Evolutionary conservation across 2,888 invertebrate genomes (phyloP).

Genomic region (Galeruca laticollis): DNA sequence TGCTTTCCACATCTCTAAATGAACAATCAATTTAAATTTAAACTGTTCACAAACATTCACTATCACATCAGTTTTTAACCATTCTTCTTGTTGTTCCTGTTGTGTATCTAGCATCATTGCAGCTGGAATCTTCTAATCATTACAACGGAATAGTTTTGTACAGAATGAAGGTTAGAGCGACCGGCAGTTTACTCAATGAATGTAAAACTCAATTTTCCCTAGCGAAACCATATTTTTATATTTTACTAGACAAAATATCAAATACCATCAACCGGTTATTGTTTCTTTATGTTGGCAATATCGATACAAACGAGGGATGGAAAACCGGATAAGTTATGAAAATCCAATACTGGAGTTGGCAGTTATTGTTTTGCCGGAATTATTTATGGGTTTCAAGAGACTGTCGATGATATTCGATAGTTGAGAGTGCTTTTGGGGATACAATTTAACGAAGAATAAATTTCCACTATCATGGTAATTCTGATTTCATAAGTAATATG

Average conservation of each 20-base stretch:
- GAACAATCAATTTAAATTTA: too few relatives aligned
- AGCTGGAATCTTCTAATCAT: too few relatives aligned
- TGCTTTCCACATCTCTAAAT: too few relatives aligned
- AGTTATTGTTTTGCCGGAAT: conserved; percentile 59
- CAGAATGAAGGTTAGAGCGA: too few relatives aligned
- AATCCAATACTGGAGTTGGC: conserved; percentile 61
- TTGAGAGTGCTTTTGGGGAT: conserved; percentile 25
- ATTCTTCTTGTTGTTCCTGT: too few relatives aligned
- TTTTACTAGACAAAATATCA: conserved; percentile 9
- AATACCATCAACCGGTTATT: conserved; percentile 43
- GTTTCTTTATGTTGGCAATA: conserved; percentile 50
- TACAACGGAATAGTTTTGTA: too few relatives aligned
- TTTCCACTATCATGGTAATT: conserved; percentile 3
- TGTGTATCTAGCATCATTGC: too few relatives aligned
- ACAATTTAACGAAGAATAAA: conserved; percentile 20
- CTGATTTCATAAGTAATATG: conserved; percentile 7
- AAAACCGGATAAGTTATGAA: conserved; percentile 57
- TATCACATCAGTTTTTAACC: too few relatives aligned
- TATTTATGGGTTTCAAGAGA: conserved; percentile 57
- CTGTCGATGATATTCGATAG: conserved; percentile 55
- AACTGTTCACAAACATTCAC: too few relatives aligned
- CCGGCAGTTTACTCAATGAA: too few relatives aligned
- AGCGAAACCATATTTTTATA: background rate
- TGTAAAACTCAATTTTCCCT: background rate
- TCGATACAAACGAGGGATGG: conserved; percentile 43